These are phyloP conservation scores for Brenthis daphne DNA, from an alignment of 2,888 invertebrate species.

Conservation along the genomic window DNA sequence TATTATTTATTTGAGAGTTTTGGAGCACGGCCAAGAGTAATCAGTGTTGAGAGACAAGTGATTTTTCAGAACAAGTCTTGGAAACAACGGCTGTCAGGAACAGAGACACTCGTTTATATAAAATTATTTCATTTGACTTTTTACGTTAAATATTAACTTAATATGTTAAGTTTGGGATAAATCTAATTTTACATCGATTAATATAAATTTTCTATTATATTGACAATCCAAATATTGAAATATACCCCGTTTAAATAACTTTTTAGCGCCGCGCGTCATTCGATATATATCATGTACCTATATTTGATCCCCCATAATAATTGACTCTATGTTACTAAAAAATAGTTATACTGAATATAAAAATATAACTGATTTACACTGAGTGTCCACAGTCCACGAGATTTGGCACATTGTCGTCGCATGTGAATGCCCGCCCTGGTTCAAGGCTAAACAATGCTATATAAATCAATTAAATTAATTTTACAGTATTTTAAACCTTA, in stretches of 20 bases:
- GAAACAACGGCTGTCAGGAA: conserved; percentile 28
- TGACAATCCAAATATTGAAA: no score
- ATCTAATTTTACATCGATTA: no score
- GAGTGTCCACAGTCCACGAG: conserved; percentile 31
- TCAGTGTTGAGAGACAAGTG: conserved; percentile 40
- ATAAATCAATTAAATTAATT: conserved; percentile 29
- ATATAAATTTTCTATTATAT: no score
- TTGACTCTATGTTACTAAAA: no score
- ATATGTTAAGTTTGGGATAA: neutral
- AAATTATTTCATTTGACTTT: conserved; percentile 11
- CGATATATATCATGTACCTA: no score
- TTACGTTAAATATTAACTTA: neutral
- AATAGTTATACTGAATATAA: conserved; percentile 12
- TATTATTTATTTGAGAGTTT: conserved; percentile 37
- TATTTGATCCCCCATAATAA: no score
- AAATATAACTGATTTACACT: conserved; percentile 29
- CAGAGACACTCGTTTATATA: conserved; percentile 21
- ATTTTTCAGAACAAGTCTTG: conserved; percentile 36
- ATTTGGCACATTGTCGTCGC: conserved; percentile 43
- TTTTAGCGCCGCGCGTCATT: no score
- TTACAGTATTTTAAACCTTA: conserved; percentile 22
- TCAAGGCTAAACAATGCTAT: conserved; percentile 37
- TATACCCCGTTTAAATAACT: no score
- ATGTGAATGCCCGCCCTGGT: conserved; percentile 49
- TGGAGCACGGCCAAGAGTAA: conserved; percentile 40